Percentiles rank a stretch among this genome's conserved stretches.
Conservation (phyloP, 2,888 invertebrate genomes). For the Neoaliturus tenellus region DNA sequence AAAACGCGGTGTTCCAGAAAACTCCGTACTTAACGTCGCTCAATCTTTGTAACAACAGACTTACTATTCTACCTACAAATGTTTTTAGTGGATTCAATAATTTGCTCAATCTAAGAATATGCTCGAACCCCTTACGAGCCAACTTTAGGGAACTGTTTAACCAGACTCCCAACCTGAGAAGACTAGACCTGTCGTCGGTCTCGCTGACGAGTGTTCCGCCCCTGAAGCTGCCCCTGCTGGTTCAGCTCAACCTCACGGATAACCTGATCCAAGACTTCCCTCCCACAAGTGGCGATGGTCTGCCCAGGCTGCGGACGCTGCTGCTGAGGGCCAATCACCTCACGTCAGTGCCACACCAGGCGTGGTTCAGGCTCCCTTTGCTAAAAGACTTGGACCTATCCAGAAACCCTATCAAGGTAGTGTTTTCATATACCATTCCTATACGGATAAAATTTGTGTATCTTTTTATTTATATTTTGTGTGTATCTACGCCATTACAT, state of each 20-base stretch:
- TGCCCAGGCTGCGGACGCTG: conserved; percentile 80
- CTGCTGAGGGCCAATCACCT: conserved; percentile 87
- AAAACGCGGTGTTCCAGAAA: conserved; percentile 90
- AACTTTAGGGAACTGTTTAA: conserved; percentile 92
- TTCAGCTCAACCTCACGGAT: conserved; percentile 86
- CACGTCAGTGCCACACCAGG: conserved; percentile 83
- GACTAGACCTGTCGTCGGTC: conserved; percentile 80
- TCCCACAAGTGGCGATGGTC: conserved; percentile 79
- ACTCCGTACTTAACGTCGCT: conserved; percentile 86
- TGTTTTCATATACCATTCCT: too few relatives aligned
- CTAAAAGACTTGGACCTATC: conserved; percentile 88
- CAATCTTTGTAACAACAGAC: conserved; percentile 86
- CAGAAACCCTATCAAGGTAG: conserved; percentile 84
- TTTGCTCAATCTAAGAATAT: conserved; percentile 86
- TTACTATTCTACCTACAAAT: conserved; percentile 91
- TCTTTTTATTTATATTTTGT: too few relatives aligned
- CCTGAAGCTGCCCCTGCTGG: conserved; percentile 84
- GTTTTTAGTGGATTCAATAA: conserved; percentile 89
- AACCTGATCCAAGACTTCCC: conserved; percentile 84
- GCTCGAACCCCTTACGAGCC: conserved; percentile 87
- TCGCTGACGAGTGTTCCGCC: conserved; percentile 86
- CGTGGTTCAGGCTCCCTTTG: conserved; percentile 83
- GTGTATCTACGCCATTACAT: too few relatives aligned
- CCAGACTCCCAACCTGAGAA: conserved; percentile 87
- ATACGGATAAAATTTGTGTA: too few relatives aligned